Evolutionary conservation across 2,888 invertebrate species (phyloP), one percentile per base, ranked within the genome.

Genomic region (Microplitis manilae): DNA sequence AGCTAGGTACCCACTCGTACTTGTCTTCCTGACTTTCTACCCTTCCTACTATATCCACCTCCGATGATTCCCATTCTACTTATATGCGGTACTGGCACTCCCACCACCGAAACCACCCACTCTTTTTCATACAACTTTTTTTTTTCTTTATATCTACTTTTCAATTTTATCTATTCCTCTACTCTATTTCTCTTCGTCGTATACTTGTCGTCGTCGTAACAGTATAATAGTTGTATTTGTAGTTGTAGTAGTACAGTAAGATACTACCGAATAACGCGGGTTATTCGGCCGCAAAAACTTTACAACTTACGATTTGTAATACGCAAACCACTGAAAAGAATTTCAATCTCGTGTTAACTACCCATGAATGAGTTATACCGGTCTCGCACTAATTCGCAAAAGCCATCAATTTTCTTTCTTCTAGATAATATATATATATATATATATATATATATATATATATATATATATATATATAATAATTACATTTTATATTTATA

Each of bases 341-440:
- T 38, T 41, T 68, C 68, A 68, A 77, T 73, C 69, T 64, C 82
- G 83, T 85, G 88, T 86, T 89, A 90, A 90, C 89, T 87, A 89
- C 85, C 89, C 89, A 87, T 90, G 89, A 88, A 89, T 88, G 88
- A 89, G 84, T 89, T 89, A 89, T 86, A 78, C 80, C 82, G 72
- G 17, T 70, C 40, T 59, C 67, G 75, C 75, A 61, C 71, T 76
- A 73, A 68, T 74, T 73, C 64, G 61, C 70, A 41, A 50, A 50
- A 9, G 50, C 50, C 13, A 50, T 50, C 50, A 50, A 50, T 50
- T 50, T 50, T 50, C 2, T 50, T 9, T 50, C 50, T 50, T 50
- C 50, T 8, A 50, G 50, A 50, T 13, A 9, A 9, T 30, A 30
- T 30, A 30, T 30, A 30, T 30, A 30, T 20, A 20, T 20, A 20